Evolutionary conservation across 2,113 vertebrate species (phyloP), one percentile per base, ranked within the genome.

Genomic region (Aphyosemion australe): DNA sequence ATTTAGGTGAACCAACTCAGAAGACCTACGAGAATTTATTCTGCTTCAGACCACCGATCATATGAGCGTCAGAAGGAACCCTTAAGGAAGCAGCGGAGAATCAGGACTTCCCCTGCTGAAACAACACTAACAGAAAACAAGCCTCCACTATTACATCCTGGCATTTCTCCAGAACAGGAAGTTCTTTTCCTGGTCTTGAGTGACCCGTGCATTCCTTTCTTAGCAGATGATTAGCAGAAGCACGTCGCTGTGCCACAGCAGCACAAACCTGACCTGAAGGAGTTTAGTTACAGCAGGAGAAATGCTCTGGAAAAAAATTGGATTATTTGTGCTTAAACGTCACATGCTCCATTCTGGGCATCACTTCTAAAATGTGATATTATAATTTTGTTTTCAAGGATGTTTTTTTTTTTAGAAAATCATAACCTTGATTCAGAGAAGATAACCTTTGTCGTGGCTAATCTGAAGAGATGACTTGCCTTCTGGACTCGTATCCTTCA

Each of bases 91-190:
- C 48, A 61, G 5, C 26, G 50, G 37, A 48, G 20, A 61, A 57
- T 53, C 20, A 52, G 65, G 72, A 59, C 56, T 60, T 78, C 55
- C 68, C 68, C 61, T 49, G 65, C 59, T 59, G 61, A 53, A 50
- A 31, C 75, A 61, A 62, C 61, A 52, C 74, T 57, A 13, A 65
- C 47, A 51, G 60, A 82, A 73, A 79, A 84, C 74, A 80, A 75
- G 74, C 51, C 46, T 78, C 74, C 73, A 78, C 69, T 76, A 73
- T 19, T 42, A 19, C 75, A 65, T 80, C 71, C 78, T 87, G 86
- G 86, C 83, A 32, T 26, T 53, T 75, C 50, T 86, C 88, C 87
- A 86, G 65, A 59, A 49, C 80, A 88, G 88, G 85, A 88, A 87
- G 85, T 80, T 83, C 69, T 82, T 79, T 83, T 82, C 83, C 79